These are phyloP conservation scores for Nycteola revayana DNA, from an alignment of 2,888 invertebrate species.

Conservation along the genomic window DNA sequence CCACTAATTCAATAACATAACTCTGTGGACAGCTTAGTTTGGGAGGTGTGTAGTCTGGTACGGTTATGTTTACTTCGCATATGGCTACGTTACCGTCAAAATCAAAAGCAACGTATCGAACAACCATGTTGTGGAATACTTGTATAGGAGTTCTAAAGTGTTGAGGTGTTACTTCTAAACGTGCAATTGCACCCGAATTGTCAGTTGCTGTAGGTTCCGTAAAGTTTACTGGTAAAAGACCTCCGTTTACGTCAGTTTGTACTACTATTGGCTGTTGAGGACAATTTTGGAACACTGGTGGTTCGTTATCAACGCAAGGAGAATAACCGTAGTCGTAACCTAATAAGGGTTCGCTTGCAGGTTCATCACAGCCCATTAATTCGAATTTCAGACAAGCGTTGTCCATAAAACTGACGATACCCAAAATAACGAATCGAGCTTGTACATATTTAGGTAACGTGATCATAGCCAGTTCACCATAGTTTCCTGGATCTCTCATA, in stretches of 20 bases:
- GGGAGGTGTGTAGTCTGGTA: conserved; percentile 96
- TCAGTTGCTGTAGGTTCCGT: conserved; percentile 97
- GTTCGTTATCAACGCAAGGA: conserved; percentile 97
- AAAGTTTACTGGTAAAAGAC: conserved; percentile 94
- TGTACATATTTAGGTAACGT: conserved; percentile 96
- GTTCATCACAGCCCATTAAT: conserved; percentile 97
- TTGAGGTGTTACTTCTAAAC: conserved; percentile 95
- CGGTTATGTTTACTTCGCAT: conserved; percentile 97
- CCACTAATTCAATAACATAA: conserved; percentile 95
- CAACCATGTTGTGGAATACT: conserved; percentile 94
- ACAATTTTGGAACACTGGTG: conserved; percentile 97
- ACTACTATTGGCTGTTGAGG: conserved; percentile 96
- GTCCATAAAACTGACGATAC: conserved; percentile 98
- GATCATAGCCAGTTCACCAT: conserved; percentile 98
- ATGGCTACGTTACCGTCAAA: conserved; percentile 98
- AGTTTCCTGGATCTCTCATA: conserved; percentile 96
- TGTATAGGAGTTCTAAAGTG: conserved; percentile 94
- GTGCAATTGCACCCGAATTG: conserved; percentile 96
- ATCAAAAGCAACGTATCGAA: conserved; percentile 98
- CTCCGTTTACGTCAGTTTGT: conserved; percentile 93
- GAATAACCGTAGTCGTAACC: conserved; percentile 97
- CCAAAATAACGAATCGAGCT: conserved; percentile 95
- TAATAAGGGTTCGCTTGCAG: conserved; percentile 89
- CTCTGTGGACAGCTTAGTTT: conserved; percentile 95
- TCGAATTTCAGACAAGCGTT: conserved; percentile 98